Evolutionary conservation across 2,888 invertebrate genomes (phyloP).

Genomic region (Nomada hirtipes): DNA sequence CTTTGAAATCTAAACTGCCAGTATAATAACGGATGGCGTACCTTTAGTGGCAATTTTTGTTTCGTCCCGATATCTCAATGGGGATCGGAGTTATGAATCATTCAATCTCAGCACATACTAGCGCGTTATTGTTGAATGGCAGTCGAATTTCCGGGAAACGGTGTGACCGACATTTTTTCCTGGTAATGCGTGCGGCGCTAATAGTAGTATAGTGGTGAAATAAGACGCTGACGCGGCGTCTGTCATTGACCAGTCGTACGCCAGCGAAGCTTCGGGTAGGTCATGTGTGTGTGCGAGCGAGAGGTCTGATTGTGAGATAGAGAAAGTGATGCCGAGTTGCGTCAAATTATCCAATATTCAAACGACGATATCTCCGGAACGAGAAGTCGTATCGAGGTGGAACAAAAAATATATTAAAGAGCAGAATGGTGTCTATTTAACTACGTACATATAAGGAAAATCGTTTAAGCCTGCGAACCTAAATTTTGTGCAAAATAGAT

Average conservation of each 20-base stretch:
- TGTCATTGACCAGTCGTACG: not conserved
- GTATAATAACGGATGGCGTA: no score
- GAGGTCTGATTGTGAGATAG: not conserved
- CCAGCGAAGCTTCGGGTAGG: not conserved
- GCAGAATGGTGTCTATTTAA: not conserved
- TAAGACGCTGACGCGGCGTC: not conserved
- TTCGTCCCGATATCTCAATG: no score
- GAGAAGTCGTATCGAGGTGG: not conserved
- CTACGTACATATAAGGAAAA: not conserved
- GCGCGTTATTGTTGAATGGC: no score
- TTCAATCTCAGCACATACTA: no score
- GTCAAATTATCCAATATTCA: not conserved
- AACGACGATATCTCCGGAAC: not conserved
- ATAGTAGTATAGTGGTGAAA: not conserved
- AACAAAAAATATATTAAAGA: not conserved
- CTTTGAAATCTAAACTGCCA: no score
- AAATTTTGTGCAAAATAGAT: no score
- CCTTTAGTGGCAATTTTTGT: no score
- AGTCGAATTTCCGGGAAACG: not conserved
- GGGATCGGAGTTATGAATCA: no score
- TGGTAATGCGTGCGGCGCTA: not conserved
- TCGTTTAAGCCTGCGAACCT: no score
- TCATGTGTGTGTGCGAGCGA: not conserved
- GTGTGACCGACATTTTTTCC: not conserved
- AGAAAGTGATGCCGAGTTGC: not conserved